A percentile compares a stretch with the other conserved stretches of the same genome.
Conservation (phyloP, 2,888 invertebrate genomes). For the Scaptomyza parva region DNA sequence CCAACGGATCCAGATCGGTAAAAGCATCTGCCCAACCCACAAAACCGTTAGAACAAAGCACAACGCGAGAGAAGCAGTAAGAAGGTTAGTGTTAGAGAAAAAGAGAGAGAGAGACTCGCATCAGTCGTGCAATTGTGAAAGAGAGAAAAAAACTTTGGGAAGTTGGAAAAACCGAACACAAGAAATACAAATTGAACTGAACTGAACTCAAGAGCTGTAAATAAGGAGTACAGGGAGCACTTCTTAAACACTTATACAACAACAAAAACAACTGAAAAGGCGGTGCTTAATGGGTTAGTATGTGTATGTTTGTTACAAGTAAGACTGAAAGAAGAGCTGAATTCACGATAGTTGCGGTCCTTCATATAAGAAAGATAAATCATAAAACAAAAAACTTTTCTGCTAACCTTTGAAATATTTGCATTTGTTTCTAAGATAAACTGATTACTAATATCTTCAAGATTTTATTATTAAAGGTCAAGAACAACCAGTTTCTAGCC, state of each 20-base stretch:
- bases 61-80: background rate
- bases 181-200: constrained; percentile 9
- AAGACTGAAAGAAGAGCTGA: constrained; percentile 10
- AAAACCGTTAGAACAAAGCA: constrained; percentile 63
- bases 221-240: constrained; percentile 3
- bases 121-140: constrained; percentile 67
- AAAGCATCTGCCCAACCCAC: constrained; percentile 90
- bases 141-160: constrained; percentile 18
- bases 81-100: constrained; percentile 2
- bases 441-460: no score
- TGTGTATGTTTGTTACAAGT: background rate
- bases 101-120: constrained; percentile 36
- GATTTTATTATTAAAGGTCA: background rate
- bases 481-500: background rate
- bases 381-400: no score
- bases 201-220: constrained; percentile 20
- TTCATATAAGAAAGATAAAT: no score
- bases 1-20: constrained; percentile 96
- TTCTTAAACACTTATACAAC: constrained; percentile 33
- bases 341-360: constrained; percentile 11
- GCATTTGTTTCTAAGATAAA: no score
- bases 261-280: constrained; percentile 41
- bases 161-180: background rate
- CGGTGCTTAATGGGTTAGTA: constrained; percentile 32
- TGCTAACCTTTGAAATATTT: no score